Conservation (phyloP, 1,140 invertebrate genomes). For the Drosophila repleta region DNA sequence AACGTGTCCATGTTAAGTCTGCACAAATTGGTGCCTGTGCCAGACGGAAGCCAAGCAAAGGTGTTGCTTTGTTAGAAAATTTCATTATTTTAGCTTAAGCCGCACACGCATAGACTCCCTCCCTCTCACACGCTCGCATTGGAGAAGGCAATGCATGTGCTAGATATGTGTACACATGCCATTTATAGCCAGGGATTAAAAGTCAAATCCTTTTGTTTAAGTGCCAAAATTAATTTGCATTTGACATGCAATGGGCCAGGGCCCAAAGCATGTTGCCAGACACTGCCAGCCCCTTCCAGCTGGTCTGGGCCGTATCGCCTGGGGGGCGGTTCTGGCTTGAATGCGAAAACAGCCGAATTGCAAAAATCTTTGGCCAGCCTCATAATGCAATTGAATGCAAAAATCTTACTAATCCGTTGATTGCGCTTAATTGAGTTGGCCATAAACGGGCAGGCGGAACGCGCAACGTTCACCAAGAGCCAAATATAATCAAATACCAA, state of each 20-base stretch:
- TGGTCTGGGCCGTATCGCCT: constrained; percentile 38
- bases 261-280: constrained; percentile 69
- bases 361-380: constrained; percentile 53
- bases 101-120: constrained; percentile 26
- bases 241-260: constrained; percentile 77
- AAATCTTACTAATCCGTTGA: constrained; percentile 75
- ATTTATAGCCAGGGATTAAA: constrained; percentile 82
- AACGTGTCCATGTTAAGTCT: constrained; percentile 46
- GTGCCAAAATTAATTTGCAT: constrained; percentile 82
- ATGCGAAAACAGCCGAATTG: constrained; percentile 18
- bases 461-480: constrained; percentile 41
- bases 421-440: constrained; percentile 79
- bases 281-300: constrained; percentile 27
- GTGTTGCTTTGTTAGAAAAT: constrained; percentile 81
- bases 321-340: constrained; percentile 54
- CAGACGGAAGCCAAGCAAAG: constrained; percentile 60
- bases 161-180: constrained; percentile 67
- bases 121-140: background rate
- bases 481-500: constrained; percentile 82
- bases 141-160: constrained; percentile 42
- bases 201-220: constrained; percentile 82
- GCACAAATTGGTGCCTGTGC: constrained; percentile 62
- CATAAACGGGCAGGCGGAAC: constrained; percentile 66
- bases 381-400: constrained; percentile 64
- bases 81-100: constrained; percentile 81